Conservation (phyloP, 2,797 vertebrate species). For the Ammospiza maritima region DNA sequence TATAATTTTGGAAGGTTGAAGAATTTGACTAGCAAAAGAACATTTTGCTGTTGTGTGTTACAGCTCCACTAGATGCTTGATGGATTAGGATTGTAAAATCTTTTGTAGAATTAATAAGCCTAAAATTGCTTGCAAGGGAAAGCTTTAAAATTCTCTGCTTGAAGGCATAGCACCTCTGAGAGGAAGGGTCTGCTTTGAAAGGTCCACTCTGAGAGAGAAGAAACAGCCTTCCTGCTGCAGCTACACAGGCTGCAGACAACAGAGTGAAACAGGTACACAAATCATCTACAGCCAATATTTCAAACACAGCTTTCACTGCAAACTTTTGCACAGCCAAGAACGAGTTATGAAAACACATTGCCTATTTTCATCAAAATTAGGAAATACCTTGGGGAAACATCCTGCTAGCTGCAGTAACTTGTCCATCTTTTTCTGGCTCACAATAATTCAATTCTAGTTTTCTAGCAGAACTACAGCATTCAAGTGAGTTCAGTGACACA, state of each 20-base stretch:
- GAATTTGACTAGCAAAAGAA: not conserved
- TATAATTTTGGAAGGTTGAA: not conserved
- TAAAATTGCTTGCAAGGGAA: not conserved
- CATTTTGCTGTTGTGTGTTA: not conserved
- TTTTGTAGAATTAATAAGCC: not conserved
- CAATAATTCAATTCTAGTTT: not conserved
- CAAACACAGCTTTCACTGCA: not conserved
- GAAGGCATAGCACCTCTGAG: not conserved
- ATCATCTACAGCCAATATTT: not conserved
- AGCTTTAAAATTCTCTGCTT: not conserved
- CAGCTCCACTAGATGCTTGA: not conserved
- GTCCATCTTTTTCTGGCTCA: not conserved
- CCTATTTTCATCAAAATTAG: not conserved
- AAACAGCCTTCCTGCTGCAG: not conserved
- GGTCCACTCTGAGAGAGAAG: not conserved
- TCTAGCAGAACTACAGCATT: not conserved
- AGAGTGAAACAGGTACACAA: not conserved
- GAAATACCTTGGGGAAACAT: not conserved
- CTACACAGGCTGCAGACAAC: not conserved
- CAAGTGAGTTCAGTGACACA: not conserved
- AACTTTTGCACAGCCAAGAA: not conserved
- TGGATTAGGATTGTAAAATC: not conserved
- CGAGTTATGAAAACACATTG: rapidly evolving
- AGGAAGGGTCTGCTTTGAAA: not conserved
- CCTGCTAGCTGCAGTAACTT: not conserved